Evolutionary conservation across 2,113 vertebrate genomes (phyloP).

Genomic region (Nycticryphes semicollaris): DNA sequence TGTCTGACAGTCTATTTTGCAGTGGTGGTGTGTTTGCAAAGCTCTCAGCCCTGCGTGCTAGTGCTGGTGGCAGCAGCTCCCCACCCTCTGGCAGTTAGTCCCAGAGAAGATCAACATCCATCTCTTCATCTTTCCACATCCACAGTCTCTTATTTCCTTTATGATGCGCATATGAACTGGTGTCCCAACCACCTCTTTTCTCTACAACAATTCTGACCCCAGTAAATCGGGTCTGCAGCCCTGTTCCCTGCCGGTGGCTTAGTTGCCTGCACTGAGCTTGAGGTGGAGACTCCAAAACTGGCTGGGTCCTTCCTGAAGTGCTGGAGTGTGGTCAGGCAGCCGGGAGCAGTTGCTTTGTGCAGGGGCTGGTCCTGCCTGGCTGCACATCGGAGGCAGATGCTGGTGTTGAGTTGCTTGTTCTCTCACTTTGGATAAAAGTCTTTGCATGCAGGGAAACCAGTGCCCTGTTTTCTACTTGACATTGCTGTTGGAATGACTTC

Average conservation of each 20-base stretch:
- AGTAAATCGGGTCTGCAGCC: neutral
- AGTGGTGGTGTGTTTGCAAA: neutral
- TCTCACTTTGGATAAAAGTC: neutral
- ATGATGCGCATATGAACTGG: neutral
- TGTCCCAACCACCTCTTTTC: neutral
- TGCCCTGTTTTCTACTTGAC: neutral
- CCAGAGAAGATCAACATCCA: neutral
- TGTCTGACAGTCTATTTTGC: neutral
- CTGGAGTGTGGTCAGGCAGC: neutral
- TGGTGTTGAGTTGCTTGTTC: neutral
- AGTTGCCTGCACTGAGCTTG: neutral
- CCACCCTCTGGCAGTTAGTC: neutral
- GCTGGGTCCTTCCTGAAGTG: neutral
- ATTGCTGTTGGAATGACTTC: neutral
- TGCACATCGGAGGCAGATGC: neutral
- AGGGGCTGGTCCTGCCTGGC: neutral
- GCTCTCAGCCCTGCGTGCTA: fast-evolving
- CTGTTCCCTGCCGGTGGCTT: neutral
- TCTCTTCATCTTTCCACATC: neutral
- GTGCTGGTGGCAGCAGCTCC: fast-evolving
- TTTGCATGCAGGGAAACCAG: fast-evolving
- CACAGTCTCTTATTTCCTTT: neutral
- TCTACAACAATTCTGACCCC: neutral
- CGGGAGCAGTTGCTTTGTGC: fast-evolving
- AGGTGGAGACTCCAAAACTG: neutral